Evolutionary conservation across 2,888 invertebrate species (phyloP).

Genomic region (Nomada fucata): DNA sequence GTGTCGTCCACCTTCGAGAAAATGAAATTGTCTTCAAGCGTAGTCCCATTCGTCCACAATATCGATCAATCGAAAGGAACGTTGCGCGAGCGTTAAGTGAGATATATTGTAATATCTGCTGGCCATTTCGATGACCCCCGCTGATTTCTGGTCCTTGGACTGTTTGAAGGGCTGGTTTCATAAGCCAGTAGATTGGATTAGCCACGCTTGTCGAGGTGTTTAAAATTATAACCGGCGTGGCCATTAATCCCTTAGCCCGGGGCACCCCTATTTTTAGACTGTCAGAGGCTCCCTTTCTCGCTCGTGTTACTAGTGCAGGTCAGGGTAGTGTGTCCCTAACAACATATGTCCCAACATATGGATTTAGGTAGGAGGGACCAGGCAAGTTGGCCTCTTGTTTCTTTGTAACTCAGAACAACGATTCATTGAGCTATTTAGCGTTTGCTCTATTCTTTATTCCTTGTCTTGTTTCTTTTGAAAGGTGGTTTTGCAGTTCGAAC

Average conservation of each 20-base stretch:
- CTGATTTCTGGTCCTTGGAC: neutral
- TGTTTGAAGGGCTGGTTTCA: constrained; percentile 48
- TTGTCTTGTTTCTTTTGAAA: neutral
- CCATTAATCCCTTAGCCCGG: constrained; percentile 66
- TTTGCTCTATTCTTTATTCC: constrained; percentile 12
- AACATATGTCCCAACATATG: constrained; percentile 75
- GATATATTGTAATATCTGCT: constrained; percentile 44
- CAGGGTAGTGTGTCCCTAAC: constrained; percentile 72
- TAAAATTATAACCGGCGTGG: constrained; percentile 67
- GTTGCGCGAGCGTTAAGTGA: constrained; percentile 36
- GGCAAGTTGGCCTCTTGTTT: constrained; percentile 35
- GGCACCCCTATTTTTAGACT: constrained; percentile 74
- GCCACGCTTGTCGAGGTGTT: constrained; percentile 65
- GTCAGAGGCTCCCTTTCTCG: constrained; percentile 45
- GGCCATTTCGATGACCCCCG: constrained; percentile 43
- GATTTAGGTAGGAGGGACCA: constrained; percentile 59
- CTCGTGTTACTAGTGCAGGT: constrained; percentile 70
- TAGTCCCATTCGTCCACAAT: neutral
- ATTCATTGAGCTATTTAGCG: constrained; percentile 13
- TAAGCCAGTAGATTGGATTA: constrained; percentile 66
- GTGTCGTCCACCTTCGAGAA: neutral
- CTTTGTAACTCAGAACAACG: constrained; percentile 20
- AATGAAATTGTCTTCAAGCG: constrained; percentile 1
- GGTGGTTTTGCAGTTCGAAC: constrained; percentile 1
- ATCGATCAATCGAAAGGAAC: constrained; percentile 15